Percentiles rank a stretch among this genome's conserved stretches.
phyloP scores from a whole-genome alignment of 1,140 invertebrate genomes.

The Anagrus nilaparvatae region DNA sequence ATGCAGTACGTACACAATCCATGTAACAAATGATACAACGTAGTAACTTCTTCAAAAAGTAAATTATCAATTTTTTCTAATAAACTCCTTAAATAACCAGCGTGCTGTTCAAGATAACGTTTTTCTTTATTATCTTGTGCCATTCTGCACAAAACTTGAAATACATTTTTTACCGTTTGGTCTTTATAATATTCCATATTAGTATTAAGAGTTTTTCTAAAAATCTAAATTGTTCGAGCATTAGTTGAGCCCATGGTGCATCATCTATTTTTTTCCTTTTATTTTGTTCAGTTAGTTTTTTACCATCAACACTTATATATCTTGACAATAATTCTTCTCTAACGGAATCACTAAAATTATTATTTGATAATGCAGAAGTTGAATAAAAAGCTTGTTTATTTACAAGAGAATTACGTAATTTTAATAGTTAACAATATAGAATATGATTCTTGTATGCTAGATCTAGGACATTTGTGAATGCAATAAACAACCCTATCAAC shows the following conservation, averaged over 20 bases:
- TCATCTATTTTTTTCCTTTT: too few species aligned
- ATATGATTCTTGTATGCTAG: too few species aligned
- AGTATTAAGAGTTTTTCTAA: constrained; percentile 31
- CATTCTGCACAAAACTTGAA: constrained; percentile 31
- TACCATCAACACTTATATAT: too few species aligned
- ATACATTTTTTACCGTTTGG: constrained; percentile 31
- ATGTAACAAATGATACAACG: constrained; percentile 46
- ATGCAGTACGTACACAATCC: constrained; percentile 41
- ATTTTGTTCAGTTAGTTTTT: too few species aligned
- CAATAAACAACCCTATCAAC: too few species aligned
- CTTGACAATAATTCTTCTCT: too few species aligned
- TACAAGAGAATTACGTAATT: too few species aligned
- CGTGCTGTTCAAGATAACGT: constrained; percentile 33
- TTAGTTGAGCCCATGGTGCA: constrained; percentile 25
- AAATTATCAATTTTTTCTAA: constrained; percentile 49
- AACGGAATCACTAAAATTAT: too few species aligned
- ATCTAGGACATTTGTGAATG: too few species aligned
- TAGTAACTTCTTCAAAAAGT: constrained; percentile 45
- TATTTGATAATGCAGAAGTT: too few species aligned
- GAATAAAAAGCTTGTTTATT: too few species aligned
- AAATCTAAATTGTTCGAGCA: constrained; percentile 37
- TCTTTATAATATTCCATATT: constrained; percentile 34
- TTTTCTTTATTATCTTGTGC: constrained; percentile 24
- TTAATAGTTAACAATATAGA: too few species aligned
- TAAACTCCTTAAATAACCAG: constrained; percentile 39